A percentile compares a stretch with the other conserved stretches of the same genome.
Evolutionary conservation across 2,888 invertebrate genomes (phyloP).

Genomic region (Thecocarcelia acutangulata): DNA sequence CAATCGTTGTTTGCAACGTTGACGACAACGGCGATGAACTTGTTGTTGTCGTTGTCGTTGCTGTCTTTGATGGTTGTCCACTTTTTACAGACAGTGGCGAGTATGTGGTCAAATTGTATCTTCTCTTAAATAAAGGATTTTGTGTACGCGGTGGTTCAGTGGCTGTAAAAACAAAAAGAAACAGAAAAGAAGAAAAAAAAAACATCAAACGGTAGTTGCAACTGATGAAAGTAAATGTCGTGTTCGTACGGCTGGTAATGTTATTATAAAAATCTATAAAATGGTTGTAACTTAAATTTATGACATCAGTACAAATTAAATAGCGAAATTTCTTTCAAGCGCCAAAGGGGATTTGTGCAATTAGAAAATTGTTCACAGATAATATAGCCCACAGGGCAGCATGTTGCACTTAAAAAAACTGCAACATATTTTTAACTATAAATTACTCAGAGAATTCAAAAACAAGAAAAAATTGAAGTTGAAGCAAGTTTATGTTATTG

Average conservation of each 20-base stretch:
- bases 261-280: conserved; percentile 49
- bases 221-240: background rate
- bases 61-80: conserved; percentile 46
- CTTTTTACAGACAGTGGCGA: conserved; percentile 62
- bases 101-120: conserved; percentile 76
- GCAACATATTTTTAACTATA: too few relatives aligned
- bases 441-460: too few relatives aligned
- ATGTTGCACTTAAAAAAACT: background rate
- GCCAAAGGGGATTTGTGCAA: conserved; percentile 9
- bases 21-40: conserved; percentile 33
- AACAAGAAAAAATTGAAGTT: too few relatives aligned
- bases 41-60: conserved; percentile 11
- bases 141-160: conserved; percentile 80
- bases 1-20: conserved; percentile 59
- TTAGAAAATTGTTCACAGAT: conserved; percentile 17
- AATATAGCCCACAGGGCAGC: background rate
- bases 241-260: conserved; percentile 31
- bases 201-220: conserved; percentile 28
- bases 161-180: conserved; percentile 73
- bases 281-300: conserved; percentile 43
- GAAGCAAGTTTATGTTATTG: too few relatives aligned
- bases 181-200: conserved; percentile 9
- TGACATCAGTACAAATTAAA: background rate
- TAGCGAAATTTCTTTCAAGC: conserved; percentile 14
- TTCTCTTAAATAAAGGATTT: conserved; percentile 81